A percentile compares a stretch with the other conserved stretches of the same genome.
These are phyloP conservation scores for Daktulosphaira vitifoliae DNA, from an alignment of 1,140 invertebrate genomes.

Conservation along the genomic window DNA sequence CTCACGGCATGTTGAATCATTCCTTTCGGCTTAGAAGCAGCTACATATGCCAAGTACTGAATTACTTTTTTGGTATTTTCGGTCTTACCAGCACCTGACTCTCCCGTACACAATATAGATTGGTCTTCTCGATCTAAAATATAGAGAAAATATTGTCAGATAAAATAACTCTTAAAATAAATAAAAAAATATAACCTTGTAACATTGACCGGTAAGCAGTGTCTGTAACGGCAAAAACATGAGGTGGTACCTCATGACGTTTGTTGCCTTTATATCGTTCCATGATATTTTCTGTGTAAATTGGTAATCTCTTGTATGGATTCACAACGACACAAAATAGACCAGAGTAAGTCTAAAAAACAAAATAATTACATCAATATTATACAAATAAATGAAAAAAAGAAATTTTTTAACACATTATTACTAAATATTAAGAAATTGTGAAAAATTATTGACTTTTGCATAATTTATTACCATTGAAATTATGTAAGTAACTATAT, in stretches of 20 bases:
- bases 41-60: slow-evolving; percentile 97
- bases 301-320: slow-evolving; percentile 96
- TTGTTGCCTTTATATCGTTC: slow-evolving; percentile 99
- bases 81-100: slow-evolving; percentile 99
- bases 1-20: slow-evolving; percentile 66
- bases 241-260: slow-evolving; percentile 96
- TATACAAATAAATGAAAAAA: slow-evolving; percentile 32
- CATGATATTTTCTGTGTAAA: slow-evolving; percentile 99
- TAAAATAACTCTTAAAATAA: background rate
- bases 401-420: no score
- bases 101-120: slow-evolving; percentile 98
- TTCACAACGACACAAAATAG: slow-evolving; percentile 99
- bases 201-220: slow-evolving; percentile 97
- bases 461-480: no score
- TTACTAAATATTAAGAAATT: no score
- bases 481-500: no score
- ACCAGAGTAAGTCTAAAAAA: slow-evolving; percentile 93
- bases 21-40: slow-evolving; percentile 87
- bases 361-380: slow-evolving; percentile 36
- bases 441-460: no score
- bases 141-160: slow-evolving; percentile 30
- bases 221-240: slow-evolving; percentile 99
- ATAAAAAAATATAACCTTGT: slow-evolving; percentile 66
- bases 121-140: slow-evolving; percentile 95
- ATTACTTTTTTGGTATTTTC: slow-evolving; percentile 99